Base-by-base conservation (phyloP, 2,888 invertebrate species). In the Melanotus villosus region DNA sequence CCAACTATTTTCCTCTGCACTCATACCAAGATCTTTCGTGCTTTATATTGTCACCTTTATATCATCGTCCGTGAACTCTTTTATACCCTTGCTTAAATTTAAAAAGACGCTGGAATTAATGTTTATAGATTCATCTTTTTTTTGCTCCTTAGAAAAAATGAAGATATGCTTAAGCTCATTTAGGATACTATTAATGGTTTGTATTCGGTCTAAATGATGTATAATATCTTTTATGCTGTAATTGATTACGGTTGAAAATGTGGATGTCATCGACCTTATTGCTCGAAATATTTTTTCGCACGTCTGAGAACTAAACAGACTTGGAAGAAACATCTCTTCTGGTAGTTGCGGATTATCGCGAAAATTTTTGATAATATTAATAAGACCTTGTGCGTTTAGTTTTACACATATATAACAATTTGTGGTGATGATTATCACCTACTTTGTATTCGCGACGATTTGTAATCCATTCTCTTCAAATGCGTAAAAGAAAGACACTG, bases 231-330 rank as follows among this genome's bases (percentile, higher is more conserved):
- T 16, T 1, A 57, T 57, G 5, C n/a, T n/a, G 18, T 19, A 57
- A 19, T 57, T 57, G 1, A 38, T 21, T 5, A 57, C 18, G 3
- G 57, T 57, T 1, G 57, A 57, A 10, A 57, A 57, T 12, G 57
- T 57, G 9, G 57, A 38, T 7, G 38, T 57, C 38, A 57, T 38
- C 1, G 57, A 57, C 10, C 57, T 18, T 38, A 38, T 38, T 2
- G 38, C 16, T 10, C 57, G 18, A n/a, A 57, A 57, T 21, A 57
- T 1, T 21, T 57, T 36, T 18, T 57, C 57, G 19, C 57, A 57
- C 0, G 57, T 18, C 34, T 57, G 57, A 10, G 21, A 34, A 19
- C 38, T 38, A 21, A 21, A 57, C 2, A 18, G 3, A 36, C 57
- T 38, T 12, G 57, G 57, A 9, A 38, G 5, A 38, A 57, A 57